Conservation (phyloP, 2,797 vertebrate genomes). For the Hyperoplus lanceolatus region DNA sequence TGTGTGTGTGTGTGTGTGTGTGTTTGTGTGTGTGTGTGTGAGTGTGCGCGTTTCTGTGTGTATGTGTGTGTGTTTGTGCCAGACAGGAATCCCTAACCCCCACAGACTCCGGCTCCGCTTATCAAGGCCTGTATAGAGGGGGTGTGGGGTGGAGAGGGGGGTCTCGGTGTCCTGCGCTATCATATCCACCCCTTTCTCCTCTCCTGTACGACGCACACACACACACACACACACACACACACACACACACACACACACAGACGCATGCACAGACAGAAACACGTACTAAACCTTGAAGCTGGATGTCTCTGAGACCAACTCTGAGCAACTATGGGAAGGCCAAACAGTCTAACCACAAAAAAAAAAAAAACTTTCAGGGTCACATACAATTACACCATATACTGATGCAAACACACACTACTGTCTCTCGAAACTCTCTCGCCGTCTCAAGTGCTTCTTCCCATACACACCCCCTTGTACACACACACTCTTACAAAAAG, state of each 20-base stretch:
- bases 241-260: conserved; percentile 33
- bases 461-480: conserved; percentile 12
- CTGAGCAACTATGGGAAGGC: conserved; percentile 72
- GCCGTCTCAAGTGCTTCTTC: conserved; percentile 8
- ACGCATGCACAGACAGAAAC: conserved; percentile 36
- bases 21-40: conserved; percentile 57
- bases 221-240: conserved; percentile 39
- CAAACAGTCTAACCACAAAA: conserved; percentile 70
- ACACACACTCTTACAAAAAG: background rate
- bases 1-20: conserved; percentile 58
- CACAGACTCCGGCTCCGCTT: conserved; percentile 85
- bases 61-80: conserved; percentile 76
- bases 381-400: conserved; percentile 64
- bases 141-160: conserved; percentile 45
- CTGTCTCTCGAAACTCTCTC: conserved; percentile 24
- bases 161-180: conserved; percentile 73
- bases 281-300: conserved; percentile 73
- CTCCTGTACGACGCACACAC: conserved; percentile 41
- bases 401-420: conserved; percentile 32
- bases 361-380: conserved; percentile 60
- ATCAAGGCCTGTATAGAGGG: conserved; percentile 80
- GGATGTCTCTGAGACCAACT: conserved; percentile 64
- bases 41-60: conserved; percentile 47
- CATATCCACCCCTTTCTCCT: conserved; percentile 64
- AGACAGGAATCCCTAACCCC: conserved; percentile 88